Evolutionary conservation across 2,888 invertebrate genomes (phyloP).

Genomic region (Agrochola circellaris): DNA sequence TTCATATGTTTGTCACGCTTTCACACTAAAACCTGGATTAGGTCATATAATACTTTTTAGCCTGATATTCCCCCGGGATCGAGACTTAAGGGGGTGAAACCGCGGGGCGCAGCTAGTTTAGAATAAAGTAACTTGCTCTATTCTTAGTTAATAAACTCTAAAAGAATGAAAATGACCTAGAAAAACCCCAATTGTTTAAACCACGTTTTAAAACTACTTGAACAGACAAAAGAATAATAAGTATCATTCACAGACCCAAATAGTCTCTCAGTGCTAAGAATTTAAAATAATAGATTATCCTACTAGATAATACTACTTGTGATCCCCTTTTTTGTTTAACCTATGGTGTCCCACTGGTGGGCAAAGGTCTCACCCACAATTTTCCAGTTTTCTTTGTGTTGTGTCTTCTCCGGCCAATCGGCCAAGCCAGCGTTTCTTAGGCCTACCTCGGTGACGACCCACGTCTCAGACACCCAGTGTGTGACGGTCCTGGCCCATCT

Average conservation of each 20-base stretch:
- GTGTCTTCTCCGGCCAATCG: not conserved
- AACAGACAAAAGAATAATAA: not conserved
- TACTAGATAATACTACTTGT: not conserved
- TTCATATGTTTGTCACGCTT: no score
- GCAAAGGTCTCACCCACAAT: not conserved
- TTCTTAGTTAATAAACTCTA: not conserved
- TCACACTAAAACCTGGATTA: no score
- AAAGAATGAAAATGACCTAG: not conserved
- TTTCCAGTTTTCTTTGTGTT: not conserved
- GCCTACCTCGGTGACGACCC: not conserved
- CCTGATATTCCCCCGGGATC: no score
- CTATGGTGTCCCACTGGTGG: not conserved
- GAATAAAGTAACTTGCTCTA: not conserved
- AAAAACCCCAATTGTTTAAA: not conserved
- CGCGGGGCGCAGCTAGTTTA: no score
- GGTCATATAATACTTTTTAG: no score
- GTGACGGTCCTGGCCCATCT: not conserved
- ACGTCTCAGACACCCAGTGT: no score
- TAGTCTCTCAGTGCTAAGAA: not conserved
- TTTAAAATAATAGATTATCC: not conserved
- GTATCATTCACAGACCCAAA: not conserved
- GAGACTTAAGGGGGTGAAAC: no score
- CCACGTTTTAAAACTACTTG: not conserved
- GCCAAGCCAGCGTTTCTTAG: not conserved
- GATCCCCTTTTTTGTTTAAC: not conserved